Evolutionary conservation across 2,797 vertebrate species (phyloP), one percentile per base, ranked within the genome.

Genomic region (Xenentodon cancila): DNA sequence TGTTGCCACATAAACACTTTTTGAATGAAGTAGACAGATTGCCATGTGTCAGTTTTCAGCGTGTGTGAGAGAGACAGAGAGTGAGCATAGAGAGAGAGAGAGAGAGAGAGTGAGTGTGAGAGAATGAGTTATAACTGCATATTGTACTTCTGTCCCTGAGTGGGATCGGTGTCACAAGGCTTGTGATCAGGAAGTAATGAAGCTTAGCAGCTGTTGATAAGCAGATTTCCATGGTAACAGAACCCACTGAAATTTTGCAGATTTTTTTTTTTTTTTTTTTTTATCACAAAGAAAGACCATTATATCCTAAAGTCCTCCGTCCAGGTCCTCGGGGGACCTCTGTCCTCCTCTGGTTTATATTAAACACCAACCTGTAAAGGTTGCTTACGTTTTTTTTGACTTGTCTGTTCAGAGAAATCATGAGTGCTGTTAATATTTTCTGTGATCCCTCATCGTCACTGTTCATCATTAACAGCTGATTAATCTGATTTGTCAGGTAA

Each of bases 171-270:
- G 79, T 82, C 77, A 83, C 81, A 75, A 73, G 61, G 68, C 79
- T 78, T 73, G 72, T 75, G 71, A 86, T 81, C 73, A 74, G 73
- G 64, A 84, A 70, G 70, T 84, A 89, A 90, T 87, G 76, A 89
- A 82, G 82, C 84, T 79, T 73, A 73, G 69, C 81, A 79, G 73
- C 62, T 85, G 80, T 87, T 90, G 89, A 88, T 88, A 77, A 88
- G 81, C 68, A 73, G 71, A 71, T 90, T 37, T 16, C 68, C 43
- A 78, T 79, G 56, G 82, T 44, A 80, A 83, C 79, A 37, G 21
- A 50, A 59, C 20, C 43, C 27, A 56, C 25, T 25, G 25, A 25
- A 7, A 13, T 68, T 68, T 1, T 37, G 40, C 47, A 65, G 9
- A 52, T 60, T 30, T 65, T 4, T 3, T 44, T 13, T 63, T 50